Evolutionary conservation across 1,140 invertebrate species (phyloP), one percentile per base, ranked within the genome.

Genomic region (Arion vulgaris): DNA sequence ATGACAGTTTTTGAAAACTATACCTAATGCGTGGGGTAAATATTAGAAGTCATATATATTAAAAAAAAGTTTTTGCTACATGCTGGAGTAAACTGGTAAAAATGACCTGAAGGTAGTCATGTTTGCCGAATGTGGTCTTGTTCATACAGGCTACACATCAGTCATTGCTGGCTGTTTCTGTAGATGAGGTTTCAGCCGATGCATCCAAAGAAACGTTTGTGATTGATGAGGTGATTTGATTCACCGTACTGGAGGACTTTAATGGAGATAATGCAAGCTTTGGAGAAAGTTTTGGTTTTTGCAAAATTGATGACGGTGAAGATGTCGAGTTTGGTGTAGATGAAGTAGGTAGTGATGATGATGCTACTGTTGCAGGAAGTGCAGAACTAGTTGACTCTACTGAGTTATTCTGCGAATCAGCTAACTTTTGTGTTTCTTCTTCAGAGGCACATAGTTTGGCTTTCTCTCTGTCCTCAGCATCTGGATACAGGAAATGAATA

Each of bases 401-500:
- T n/a, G 13, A 28, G 77, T 80, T 49, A 13, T 38, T 34, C 9
- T 72, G 57, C 5, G 75, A 36, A 11, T 77, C 57, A 45, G 57
- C 75, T 28, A 4, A n/a, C n/a, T n/a, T n/a, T n/a, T n/a, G n/a
- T n/a, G n/a, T 32, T 15, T 77, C 75, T 19, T 36, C 77, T 39
- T 39, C 62, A n/a, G 77, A 80, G 77, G 57, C 77, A 80, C 66
- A 77, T 45, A 23, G 77, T 39, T 80, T 83, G 80, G 81, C 81
- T 74, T 71, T 83, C 57, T 87, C 85, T 82, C 85, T 83, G 51
- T 86, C 85, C 62, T 87, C 85, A 38, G 86, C 85, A 87, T 87
- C 86, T 86, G 73, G 32, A 76, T 41, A 38, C 66, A 41, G 7
- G 28, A 28, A 32, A 19, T 49, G 26, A 28, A 13, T 13, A 9